A percentile compares a stretch with the other conserved stretches of the same genome.
Conservation (phyloP, 2,797 vertebrate species). For the Leptodactylus fallax region DNA sequence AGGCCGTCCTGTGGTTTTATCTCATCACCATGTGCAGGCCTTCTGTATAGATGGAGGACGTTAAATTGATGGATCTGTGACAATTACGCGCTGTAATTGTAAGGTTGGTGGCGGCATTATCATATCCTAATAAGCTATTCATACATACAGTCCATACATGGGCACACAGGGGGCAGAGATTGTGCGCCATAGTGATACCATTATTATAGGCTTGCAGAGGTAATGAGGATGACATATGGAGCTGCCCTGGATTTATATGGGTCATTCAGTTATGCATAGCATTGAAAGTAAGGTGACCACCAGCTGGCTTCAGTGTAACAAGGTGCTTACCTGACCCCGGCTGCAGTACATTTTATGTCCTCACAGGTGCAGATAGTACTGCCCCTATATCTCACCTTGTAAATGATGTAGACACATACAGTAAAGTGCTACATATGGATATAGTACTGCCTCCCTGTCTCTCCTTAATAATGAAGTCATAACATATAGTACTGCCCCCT, state of each 20-base stretch:
- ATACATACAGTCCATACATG: background rate
- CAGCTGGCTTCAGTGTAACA: background rate
- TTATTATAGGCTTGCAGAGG: background rate
- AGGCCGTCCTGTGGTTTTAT: background rate
- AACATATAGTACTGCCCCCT: no score
- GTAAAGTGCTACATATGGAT: no score
- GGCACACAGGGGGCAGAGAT: background rate
- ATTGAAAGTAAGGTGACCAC: background rate
- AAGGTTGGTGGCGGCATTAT: background rate
- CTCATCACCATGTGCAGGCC: background rate
- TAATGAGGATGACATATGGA: background rate
- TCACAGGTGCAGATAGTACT: no score
- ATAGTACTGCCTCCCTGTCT: background rate
- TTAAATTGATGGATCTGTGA: constrained; percentile 19
- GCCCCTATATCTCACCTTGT: no score
- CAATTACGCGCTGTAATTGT: background rate
- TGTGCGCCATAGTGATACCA: background rate
- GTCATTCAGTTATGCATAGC: background rate
- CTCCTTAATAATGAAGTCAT: no score
- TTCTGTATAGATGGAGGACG: background rate
- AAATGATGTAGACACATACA: no score
- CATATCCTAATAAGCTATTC: background rate
- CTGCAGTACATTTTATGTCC: no score
- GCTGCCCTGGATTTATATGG: background rate
- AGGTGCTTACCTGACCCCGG: no score